Conservation (phyloP, 53 echinoderm and acorn worm species). For the Echinometra lucunter region DNA sequence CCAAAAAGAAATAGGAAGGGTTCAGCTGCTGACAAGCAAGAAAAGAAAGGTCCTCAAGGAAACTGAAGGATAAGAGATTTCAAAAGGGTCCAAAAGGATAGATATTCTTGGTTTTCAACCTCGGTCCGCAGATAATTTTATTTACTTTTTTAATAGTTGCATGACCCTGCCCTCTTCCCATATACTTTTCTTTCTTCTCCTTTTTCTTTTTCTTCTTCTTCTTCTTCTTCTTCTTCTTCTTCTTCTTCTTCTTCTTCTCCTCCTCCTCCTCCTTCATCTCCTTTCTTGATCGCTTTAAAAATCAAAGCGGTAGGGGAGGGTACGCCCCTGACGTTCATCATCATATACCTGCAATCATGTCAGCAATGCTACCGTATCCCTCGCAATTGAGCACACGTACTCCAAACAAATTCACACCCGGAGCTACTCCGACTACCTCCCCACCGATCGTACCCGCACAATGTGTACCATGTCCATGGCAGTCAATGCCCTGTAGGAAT, state of each 20-base stretch:
- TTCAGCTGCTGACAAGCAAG: too few species aligned
- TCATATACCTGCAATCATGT: neutral
- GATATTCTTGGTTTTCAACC: too few species aligned
- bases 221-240: neutral
- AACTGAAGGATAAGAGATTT: too few species aligned
- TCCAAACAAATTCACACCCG: neutral
- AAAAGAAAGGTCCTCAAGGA: too few species aligned
- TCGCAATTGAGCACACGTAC: neutral
- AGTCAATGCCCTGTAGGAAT: neutral
- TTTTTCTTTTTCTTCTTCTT: neutral
- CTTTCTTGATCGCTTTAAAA: too few species aligned
- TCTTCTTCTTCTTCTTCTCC: neutral
- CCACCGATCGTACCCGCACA: neutral
- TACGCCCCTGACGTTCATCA: too few species aligned
- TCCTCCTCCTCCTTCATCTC: neutral
- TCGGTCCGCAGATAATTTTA: too few species aligned
- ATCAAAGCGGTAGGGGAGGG: too few species aligned
- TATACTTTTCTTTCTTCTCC: neutral
- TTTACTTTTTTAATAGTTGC: too few species aligned
- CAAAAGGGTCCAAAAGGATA: too few species aligned
- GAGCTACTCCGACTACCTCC: neutral
- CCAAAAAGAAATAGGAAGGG: too few species aligned
- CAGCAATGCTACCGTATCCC: neutral
- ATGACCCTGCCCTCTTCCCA: too few species aligned
- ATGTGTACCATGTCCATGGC: neutral